These are phyloP conservation scores for Calyptommatus sinebrachiatus DNA, from an alignment of 2,113 vertebrate species.

Conservation along the genomic window DNA sequence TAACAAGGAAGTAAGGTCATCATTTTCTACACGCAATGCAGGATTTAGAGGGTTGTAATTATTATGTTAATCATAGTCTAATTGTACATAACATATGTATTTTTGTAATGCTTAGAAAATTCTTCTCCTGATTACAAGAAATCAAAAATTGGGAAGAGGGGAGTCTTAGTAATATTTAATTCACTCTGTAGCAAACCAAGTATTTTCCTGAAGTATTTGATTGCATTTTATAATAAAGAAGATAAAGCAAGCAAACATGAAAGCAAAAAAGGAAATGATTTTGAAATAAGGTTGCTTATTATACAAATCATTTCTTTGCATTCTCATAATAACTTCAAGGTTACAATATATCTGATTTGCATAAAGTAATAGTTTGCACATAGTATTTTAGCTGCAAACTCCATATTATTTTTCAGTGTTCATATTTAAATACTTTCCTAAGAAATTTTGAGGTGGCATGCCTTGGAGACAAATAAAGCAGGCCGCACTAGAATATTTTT, in stretches of 20 bases:
- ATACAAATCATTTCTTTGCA: neutral
- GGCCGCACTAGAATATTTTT: neutral
- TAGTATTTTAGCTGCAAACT: neutral
- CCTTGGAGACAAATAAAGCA: neutral
- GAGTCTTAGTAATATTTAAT: neutral
- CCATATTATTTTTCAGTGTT: neutral
- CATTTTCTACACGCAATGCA: constrained; percentile 18
- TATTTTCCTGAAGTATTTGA: neutral
- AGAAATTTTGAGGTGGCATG: neutral
- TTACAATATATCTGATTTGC: neutral
- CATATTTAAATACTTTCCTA: neutral
- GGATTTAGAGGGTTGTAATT: constrained; percentile 16
- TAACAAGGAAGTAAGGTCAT: constrained; percentile 7
- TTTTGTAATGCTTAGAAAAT: neutral
- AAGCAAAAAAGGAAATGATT: neutral
- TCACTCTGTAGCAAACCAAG: neutral
- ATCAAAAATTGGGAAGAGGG: neutral
- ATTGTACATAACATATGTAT: neutral
- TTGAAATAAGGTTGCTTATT: neutral
- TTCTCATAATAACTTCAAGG: neutral
- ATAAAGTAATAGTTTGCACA: neutral
- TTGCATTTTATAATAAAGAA: constrained; percentile 11
- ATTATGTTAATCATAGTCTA: constrained; percentile 40
- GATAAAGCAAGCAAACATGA: neutral
- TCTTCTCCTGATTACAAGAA: neutral